Evolutionary conservation across 2,888 invertebrate genomes (phyloP).

Genomic region (Mylabris sibirica): DNA sequence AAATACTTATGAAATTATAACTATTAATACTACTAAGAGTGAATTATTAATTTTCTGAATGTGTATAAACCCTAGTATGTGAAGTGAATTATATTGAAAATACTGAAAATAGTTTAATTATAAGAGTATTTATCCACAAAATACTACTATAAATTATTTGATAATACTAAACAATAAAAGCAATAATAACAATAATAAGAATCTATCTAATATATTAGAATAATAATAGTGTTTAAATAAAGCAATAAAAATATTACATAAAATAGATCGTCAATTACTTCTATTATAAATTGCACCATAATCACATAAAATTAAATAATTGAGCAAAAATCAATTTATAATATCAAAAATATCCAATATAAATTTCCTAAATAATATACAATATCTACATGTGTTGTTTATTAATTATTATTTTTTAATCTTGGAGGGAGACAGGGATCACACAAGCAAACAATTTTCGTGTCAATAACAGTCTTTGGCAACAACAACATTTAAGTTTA

Average conservation of each 20-base stretch:
- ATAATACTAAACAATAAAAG: not conserved
- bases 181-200: not conserved
- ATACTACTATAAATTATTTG: not conserved
- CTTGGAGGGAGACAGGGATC: not conserved
- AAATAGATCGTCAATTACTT: not conserved
- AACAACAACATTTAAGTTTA: constrained; percentile 22
- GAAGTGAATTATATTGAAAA: not conserved
- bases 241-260: not conserved
- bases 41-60: not conserved
- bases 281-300: constrained; percentile 12
- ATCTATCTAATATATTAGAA: not conserved
- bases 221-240: not conserved
- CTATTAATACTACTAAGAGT: not conserved
- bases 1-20: constrained; percentile 2
- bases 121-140: not conserved
- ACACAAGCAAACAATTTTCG: constrained; percentile 11
- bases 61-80: not conserved
- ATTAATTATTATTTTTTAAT: not conserved
- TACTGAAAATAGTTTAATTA: too few species aligned
- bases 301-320: constrained; percentile 26
- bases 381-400: constrained; percentile 8
- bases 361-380: constrained; percentile 6
- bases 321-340: constrained; percentile 24
- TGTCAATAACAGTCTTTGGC: constrained; percentile 30
- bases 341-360: constrained; percentile 16